Percentiles rank a stretch among this genome's conserved stretches.
Evolutionary conservation across 2,113 vertebrate genomes (phyloP).

Genomic region (Dissostichus mawsoni): DNA sequence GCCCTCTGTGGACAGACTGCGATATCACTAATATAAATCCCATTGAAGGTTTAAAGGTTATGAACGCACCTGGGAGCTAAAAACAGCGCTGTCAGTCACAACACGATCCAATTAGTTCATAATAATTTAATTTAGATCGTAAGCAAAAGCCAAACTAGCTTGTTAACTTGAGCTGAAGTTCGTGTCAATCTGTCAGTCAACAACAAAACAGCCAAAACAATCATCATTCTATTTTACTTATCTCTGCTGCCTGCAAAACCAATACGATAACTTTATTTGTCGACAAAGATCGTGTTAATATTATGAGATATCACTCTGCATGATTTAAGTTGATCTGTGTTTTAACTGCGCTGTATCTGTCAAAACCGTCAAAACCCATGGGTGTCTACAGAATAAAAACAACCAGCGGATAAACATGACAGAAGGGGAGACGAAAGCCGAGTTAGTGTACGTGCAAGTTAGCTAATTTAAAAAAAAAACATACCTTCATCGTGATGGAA

Average conservation of each 20-base stretch:
- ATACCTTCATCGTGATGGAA: constrained; percentile 95
- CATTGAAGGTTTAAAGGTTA: constrained; percentile 44
- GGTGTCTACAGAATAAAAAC: background rate
- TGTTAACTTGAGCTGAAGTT: background rate
- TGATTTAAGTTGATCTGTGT: background rate
- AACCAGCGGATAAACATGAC: background rate
- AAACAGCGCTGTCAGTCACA: constrained; percentile 17
- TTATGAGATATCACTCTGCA: background rate
- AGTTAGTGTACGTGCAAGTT: background rate
- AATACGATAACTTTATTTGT: background rate
- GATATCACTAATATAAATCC: constrained; percentile 45
- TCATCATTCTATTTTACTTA: background rate
- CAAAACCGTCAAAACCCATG: background rate
- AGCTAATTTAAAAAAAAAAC: background rate
- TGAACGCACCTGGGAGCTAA: background rate
- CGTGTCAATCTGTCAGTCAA: constrained; percentile 21
- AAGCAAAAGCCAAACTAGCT: background rate
- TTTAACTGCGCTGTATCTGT: constrained; percentile 10
- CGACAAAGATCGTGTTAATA: constrained; percentile 5
- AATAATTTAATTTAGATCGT: background rate
- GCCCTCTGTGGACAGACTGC: constrained; percentile 66
- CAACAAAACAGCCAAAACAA: background rate
- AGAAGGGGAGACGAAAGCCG: background rate
- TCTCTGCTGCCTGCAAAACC: background rate
- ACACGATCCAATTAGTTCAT: too few species aligned